Base-by-base conservation (phyloP, 2,113 vertebrate species). In the Aviceda subcristata region DNA sequence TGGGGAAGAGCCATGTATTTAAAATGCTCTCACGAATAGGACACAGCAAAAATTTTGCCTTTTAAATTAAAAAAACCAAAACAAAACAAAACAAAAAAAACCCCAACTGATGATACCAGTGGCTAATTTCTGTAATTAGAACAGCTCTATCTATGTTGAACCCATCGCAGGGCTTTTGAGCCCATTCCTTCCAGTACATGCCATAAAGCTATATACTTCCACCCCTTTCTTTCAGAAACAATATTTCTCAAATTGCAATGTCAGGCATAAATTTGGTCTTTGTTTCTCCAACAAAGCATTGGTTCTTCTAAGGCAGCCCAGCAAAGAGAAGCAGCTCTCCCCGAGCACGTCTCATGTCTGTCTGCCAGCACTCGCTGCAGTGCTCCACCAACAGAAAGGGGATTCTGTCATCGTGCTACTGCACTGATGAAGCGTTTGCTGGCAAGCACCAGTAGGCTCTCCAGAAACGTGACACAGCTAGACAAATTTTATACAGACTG, bases 401-500 rank as follows among this genome's bases (percentile, higher is more conserved):
- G 57, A 75, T 88, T 51, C 79, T 88, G 55, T 75, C 86, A 69
- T 51, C 19, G 0, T 50, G 39, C 60, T 60, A 12, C 26, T 38
- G 67, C 48, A 59, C 53, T 94, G 93, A 94, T 90, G 69, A 95
- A 96, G 77, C 83, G 10, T 39, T 94, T 93, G 51, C 83, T 92
- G 45, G 86, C 74, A 96, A 69, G 71, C 89, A 85, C 27, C 39
- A 92, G 36, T 43, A 90, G 72, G 66, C 48, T 97, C 51, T 96
- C 86, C 59, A 86, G 36, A 94, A 96, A 92, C 83, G 60, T 13
- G 36, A 92, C 43, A 81, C 57, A 92, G 84, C 2, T 71, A 89
- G 66, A 71, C 94, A 93, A 96, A 83, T 73, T 75, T 88, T 90
- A 32, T 48, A 93, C 69, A 97, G 60, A 87, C 19, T 60, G 90